phyloP scores from a whole-genome alignment of 2,888 invertebrate species.

The Rotaria magnacalcarata region DNA sequence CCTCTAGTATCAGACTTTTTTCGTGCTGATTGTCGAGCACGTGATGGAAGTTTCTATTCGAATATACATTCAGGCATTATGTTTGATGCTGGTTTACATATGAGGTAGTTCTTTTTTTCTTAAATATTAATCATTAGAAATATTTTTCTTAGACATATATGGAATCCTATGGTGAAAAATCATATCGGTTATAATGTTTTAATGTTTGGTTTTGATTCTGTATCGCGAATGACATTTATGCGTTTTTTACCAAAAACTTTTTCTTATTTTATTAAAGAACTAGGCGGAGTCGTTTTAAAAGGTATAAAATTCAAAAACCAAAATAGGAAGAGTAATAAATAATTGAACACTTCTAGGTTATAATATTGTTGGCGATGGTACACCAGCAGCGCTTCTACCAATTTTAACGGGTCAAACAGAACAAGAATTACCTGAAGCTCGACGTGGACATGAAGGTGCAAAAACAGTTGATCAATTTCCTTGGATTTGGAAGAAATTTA shows the following conservation, averaged over 20 bases:
- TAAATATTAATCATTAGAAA: not conserved
- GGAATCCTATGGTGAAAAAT: constrained; percentile 53
- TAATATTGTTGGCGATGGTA: constrained; percentile 61
- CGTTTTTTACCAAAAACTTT: constrained; percentile 53
- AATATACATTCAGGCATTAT: constrained; percentile 67
- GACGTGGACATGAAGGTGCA: constrained; percentile 67
- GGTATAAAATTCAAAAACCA: not conserved
- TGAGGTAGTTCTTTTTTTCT: not conserved
- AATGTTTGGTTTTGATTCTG: constrained; percentile 81
- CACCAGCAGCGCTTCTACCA: constrained; percentile 71
- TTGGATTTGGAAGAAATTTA: constrained; percentile 77
- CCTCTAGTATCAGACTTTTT: constrained; percentile 53
- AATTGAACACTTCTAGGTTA: constrained; percentile 48
- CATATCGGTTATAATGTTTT: constrained; percentile 69
- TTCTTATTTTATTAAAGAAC: constrained; percentile 51
- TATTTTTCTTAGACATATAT: constrained; percentile 34
- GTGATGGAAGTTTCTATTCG: constrained; percentile 64
- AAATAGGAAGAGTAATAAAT: not conserved
- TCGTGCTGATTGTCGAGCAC: constrained; percentile 52
- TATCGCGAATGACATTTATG: constrained; percentile 68
- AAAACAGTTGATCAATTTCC: constrained; percentile 73
- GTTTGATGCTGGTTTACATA: constrained; percentile 47
- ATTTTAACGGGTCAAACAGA: constrained; percentile 75
- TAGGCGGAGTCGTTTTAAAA: not conserved
- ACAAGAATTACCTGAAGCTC: constrained; percentile 77